Evolutionary conservation across 1,140 invertebrate genomes (phyloP), one percentile per base, ranked within the genome.

Genomic region (Pteromalus puparum): DNA sequence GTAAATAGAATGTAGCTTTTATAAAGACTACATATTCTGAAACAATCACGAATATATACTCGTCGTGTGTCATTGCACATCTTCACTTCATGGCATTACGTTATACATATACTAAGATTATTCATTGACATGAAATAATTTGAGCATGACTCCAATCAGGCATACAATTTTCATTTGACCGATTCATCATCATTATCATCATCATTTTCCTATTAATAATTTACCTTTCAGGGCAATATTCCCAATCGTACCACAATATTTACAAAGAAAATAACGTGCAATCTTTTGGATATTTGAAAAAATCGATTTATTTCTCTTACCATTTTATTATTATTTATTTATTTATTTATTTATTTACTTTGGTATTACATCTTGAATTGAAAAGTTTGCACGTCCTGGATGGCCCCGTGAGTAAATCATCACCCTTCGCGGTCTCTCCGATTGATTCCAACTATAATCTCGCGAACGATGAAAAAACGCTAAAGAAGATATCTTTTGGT

Each of bases 1-100:
- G 88, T 88, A 85, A 88, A 86, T 89, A 89, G 87, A 90, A 87
- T 89, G 88, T 88, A 90, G 87, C 28, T 74, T 83, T 28, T 74
- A n/a, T n/a, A 34, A 81, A 76, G 46, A 84, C 68, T 79, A 61
- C 46, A 61, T 53, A 10, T 15, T 75, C 9, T 68, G 3, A 84
- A 67, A n/a, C n/a, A 24, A 12, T 74, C 78, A 74, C 21, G 46
- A 34, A 79, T 48, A 42, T 48, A 6, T 61, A 70, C n/a, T 76
- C 9, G 65, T 81, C 72, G 13, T 74, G 15, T 48, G 12, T 81
- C 83, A 85, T 85, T 85, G 73, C 65, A 81, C 73, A 81, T 81
- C 7, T 81, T 81, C 83, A 85, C 42, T 85, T 81, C 38, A 75
- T 75, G 61, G 77, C 42, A 84, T 84, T 70, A 46, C 46, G 53